A percentile compares a stretch with the other conserved stretches of the same genome.
Conservation (phyloP, 2,888 invertebrate genomes). For the Oligia latruncula region DNA sequence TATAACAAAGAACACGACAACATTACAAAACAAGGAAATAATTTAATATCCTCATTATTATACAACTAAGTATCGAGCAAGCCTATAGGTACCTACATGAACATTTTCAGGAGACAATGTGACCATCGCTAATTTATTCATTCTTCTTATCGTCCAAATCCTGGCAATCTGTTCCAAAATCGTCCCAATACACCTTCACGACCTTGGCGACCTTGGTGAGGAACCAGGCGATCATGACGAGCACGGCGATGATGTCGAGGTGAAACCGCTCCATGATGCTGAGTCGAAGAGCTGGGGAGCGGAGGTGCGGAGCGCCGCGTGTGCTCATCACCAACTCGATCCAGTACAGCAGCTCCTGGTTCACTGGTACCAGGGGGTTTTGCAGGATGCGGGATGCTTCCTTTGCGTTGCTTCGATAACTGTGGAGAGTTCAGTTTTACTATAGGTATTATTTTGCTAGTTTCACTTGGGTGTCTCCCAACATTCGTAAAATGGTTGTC, state of each 20-base stretch:
- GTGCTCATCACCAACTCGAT: conserved; percentile 70
- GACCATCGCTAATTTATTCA: conserved; percentile 48
- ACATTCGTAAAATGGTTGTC: neutral
- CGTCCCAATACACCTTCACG: conserved; percentile 70
- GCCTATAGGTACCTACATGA: neutral
- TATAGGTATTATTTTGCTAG: neutral
- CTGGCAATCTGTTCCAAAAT: conserved; percentile 57
- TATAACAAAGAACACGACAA: no score
- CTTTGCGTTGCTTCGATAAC: conserved; percentile 70
- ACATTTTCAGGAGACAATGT: neutral
- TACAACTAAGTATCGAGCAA: neutral
- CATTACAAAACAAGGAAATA: neutral
- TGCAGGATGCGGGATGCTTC: conserved; percentile 69
- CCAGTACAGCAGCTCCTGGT: conserved; percentile 73
- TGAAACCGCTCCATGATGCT: conserved; percentile 69
- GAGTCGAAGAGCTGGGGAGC: conserved; percentile 71
- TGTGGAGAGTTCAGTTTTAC: conserved; percentile 46
- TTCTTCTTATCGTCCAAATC: conserved; percentile 66
- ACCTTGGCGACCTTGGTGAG: conserved; percentile 74
- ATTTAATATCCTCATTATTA: neutral
- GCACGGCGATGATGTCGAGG: conserved; percentile 70
- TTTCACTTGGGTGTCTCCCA: neutral
- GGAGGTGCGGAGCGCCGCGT: conserved; percentile 71
- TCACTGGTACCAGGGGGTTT: conserved; percentile 62
- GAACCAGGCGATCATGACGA: conserved; percentile 74